Evolutionary conservation across 2,113 vertebrate genomes (phyloP).

Genomic region (Oenanthe melanoleuca): DNA sequence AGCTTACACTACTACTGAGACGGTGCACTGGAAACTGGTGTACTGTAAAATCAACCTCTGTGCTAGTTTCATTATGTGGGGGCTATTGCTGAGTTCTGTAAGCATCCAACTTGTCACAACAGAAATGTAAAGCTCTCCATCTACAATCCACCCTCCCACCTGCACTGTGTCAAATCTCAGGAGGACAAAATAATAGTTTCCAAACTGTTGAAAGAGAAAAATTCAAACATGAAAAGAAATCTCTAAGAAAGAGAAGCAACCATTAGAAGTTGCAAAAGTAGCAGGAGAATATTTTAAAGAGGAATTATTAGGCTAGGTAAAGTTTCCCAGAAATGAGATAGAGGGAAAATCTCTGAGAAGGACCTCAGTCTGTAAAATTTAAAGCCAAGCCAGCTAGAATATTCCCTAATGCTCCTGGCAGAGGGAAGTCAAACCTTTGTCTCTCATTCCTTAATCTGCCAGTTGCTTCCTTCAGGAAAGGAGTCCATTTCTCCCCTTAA

Average conservation of each 20-base stretch:
- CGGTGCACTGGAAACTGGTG: neutral
- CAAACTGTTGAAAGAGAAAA: neutral
- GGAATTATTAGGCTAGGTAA: neutral
- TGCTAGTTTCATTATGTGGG: neutral
- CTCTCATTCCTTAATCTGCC: neutral
- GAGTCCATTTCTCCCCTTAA: neutral
- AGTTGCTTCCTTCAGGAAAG: neutral
- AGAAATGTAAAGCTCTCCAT: neutral
- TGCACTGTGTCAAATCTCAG: neutral
- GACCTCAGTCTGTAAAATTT: neutral
- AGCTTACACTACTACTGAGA: neutral
- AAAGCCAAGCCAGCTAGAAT: neutral
- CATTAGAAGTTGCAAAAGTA: neutral
- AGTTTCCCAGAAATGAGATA: neutral
- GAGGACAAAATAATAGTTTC: neutral
- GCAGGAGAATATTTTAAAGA: neutral
- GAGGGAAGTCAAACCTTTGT: neutral
- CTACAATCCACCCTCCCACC: neutral
- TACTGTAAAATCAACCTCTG: neutral
- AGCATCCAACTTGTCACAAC: neutral
- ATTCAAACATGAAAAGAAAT: neutral
- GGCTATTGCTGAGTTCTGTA: neutral
- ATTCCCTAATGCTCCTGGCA: neutral
- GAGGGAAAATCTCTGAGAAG: neutral
- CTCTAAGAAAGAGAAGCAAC: neutral